These are phyloP conservation scores for Poeciliopsis occidentalis DNA, from an alignment of 2,113 vertebrate species.

Conservation along the genomic window DNA sequence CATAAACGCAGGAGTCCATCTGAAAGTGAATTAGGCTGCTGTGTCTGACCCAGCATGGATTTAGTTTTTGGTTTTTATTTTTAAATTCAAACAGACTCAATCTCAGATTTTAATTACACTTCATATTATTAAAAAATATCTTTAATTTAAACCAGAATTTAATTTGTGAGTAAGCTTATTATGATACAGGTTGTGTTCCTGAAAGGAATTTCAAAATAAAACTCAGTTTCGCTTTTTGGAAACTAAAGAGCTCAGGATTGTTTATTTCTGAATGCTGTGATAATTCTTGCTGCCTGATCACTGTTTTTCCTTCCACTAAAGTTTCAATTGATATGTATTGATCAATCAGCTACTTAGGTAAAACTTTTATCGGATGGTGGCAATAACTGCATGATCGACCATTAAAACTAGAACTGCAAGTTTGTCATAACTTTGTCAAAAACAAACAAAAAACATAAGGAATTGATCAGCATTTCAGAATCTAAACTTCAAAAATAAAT, in stretches of 20 bases:
- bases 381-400: too few species aligned
- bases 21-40: constrained; percentile 15
- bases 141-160: constrained; percentile 25
- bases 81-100: neutral
- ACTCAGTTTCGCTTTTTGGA: neutral
- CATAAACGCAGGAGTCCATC: constrained; percentile 4
- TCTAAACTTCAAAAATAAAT: neutral
- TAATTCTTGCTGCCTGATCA: too few species aligned
- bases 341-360: too few species aligned
- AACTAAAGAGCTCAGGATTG: too few species aligned
- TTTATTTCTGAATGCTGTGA: too few species aligned
- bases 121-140: neutral
- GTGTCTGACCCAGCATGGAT: neutral
- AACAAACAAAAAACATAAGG: neutral
- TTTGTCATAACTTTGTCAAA: too few species aligned
- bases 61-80: neutral
- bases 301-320: too few species aligned
- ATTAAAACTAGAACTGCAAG: too few species aligned
- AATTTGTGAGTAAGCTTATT: neutral
- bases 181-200: neutral
- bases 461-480: neutral
- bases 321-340: too few species aligned
- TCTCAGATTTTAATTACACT: neutral
- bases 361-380: too few species aligned
- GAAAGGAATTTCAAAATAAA: constrained; percentile 55